phyloP scores from a whole-genome alignment of 2,797 vertebrate species.

The Glossophaga mutica region DNA sequence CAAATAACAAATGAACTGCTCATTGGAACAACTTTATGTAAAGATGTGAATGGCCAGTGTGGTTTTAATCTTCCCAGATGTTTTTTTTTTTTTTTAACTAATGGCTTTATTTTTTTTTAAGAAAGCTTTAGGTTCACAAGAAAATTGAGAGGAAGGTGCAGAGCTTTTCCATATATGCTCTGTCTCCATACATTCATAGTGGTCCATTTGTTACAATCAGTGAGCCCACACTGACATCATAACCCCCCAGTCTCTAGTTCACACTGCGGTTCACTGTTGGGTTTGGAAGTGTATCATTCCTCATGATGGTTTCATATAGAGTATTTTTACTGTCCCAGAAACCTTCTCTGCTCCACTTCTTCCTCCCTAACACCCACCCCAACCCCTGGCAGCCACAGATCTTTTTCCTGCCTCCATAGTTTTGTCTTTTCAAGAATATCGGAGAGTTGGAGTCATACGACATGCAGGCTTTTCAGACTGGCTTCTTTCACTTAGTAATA shows the following conservation, averaged over 20 bases:
- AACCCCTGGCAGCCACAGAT: not conserved
- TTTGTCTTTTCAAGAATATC: not conserved
- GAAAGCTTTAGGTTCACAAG: not conserved
- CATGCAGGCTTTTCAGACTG: not conserved
- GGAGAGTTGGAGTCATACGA: not conserved
- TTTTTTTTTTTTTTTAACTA: not conserved
- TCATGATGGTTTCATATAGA: not conserved
- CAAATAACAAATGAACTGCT: not conserved
- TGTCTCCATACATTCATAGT: no score
- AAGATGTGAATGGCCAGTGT: not conserved
- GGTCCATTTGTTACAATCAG: not conserved
- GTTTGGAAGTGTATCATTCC: not conserved
- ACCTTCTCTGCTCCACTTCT: no score
- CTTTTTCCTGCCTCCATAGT: not conserved
- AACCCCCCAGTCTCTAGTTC: not conserved
- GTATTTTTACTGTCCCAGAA: not conserved
- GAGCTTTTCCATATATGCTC: not conserved
- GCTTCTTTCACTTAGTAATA: not conserved
- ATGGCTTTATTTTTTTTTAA: not conserved
- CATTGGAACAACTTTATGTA: not conserved
- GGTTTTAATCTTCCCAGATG: not conserved
- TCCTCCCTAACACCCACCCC: not conserved
- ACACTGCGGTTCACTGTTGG: not conserved
- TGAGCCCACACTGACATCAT: not conserved
- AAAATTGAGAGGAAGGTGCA: not conserved